phyloP scores from a whole-genome alignment of 2,888 invertebrate species.

The Thelaira solivaga region DNA sequence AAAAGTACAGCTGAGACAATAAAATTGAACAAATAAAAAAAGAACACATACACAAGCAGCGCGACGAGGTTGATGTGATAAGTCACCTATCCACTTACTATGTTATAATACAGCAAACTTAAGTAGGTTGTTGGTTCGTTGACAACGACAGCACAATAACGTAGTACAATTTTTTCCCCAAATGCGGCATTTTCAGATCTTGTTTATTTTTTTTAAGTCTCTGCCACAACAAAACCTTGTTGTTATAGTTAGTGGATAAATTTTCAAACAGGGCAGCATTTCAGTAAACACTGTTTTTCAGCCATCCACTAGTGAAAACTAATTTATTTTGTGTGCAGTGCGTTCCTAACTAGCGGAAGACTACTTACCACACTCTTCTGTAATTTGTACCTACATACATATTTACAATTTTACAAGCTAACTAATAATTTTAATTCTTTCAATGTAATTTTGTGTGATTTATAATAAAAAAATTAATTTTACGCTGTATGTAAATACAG shows the following conservation, averaged over 20 bases:
- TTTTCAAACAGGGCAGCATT: slow-evolving; percentile 37
- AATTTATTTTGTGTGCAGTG: slow-evolving; percentile 3
- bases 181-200: slow-evolving; percentile 19
- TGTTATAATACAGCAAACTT: slow-evolving; percentile 20
- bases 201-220: slow-evolving; percentile 23
- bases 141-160: slow-evolving; percentile 41
- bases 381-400: not conserved
- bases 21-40: slow-evolving; percentile 18
- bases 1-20: slow-evolving; percentile 47
- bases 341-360: not conserved
- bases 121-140: slow-evolving; percentile 43
- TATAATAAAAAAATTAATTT: no score
- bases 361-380: not conserved
- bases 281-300: not conserved
- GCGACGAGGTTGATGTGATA: slow-evolving; percentile 37
- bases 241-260: slow-evolving; percentile 5
- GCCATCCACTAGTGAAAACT: not conserved
- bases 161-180: not conserved
- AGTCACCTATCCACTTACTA: no score
- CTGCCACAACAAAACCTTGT: slow-evolving; percentile 37
- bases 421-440: no score
- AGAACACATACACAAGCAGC: slow-evolving; percentile 20
- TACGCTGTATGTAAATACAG: not conserved
- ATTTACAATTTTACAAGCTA: no score
- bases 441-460: no score